Evolutionary conservation across 2,888 invertebrate species (phyloP).

Genomic region (Cryptocheilus praepositus): DNA sequence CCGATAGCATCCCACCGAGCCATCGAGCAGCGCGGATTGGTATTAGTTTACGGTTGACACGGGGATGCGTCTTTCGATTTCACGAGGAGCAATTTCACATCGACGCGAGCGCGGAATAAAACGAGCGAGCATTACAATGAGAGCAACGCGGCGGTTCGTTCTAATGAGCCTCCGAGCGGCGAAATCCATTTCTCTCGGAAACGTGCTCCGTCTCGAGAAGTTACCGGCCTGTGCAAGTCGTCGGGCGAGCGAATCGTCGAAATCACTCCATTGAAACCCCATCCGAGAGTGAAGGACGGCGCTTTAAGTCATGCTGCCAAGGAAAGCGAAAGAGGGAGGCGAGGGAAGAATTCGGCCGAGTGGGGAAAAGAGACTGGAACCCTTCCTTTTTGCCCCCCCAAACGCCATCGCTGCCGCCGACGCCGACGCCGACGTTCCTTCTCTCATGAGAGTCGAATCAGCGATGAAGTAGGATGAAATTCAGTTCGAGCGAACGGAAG

Average conservation of each 20-base stretch:
- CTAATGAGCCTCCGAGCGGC: too few species aligned
- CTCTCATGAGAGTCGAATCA: constrained; percentile 45
- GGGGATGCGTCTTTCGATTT: constrained; percentile 47
- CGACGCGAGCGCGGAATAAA: too few species aligned
- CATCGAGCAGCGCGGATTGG: too few species aligned
- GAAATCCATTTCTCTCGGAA: constrained; percentile 25
- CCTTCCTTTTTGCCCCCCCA: constrained; percentile 38
- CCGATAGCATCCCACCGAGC: too few species aligned
- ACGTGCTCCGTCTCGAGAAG: constrained; percentile 49
- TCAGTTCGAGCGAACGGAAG: constrained; percentile 50
- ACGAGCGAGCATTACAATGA: too few species aligned
- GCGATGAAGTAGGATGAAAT: constrained; percentile 58
- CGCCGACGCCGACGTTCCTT: too few species aligned
- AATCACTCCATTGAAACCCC: constrained; percentile 61
- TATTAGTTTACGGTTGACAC: constrained; percentile 1
- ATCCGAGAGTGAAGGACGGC: constrained; percentile 43
- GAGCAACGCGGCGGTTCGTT: too few species aligned
- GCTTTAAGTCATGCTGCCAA: constrained; percentile 61
- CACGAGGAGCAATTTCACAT: constrained; percentile 36
- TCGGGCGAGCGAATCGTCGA: constrained; percentile 54
- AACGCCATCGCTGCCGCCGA: background rate
- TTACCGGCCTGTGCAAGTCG: constrained; percentile 49
- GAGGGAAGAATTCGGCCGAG: constrained; percentile 27
- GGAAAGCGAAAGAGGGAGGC: constrained; percentile 34
- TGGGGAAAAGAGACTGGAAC: constrained; percentile 53